A percentile compares a stretch with the other conserved stretches of the same genome.
Evolutionary conservation across 2,888 invertebrate genomes (phyloP).

Genomic region (Cabera pusaria): DNA sequence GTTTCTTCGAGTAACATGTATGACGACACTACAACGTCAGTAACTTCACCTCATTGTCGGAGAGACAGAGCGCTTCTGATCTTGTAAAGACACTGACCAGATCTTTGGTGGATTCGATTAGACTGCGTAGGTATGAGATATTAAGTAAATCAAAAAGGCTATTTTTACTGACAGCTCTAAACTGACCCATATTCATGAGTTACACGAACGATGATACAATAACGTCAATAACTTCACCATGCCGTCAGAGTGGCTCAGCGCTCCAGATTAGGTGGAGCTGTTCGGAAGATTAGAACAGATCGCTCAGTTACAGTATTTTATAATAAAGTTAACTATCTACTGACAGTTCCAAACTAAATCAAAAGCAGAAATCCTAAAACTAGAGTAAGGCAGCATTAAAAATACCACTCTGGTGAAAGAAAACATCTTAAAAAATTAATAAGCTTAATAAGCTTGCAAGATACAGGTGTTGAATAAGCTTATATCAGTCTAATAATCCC

Average conservation of each 20-base stretch:
- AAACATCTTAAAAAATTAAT: no score
- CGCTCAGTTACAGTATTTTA: no score
- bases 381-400: no score
- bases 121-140: slow-evolving; percentile 92
- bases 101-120: slow-evolving; percentile 98
- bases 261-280: slow-evolving; percentile 97
- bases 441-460: no score
- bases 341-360: slow-evolving; percentile 88
- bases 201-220: slow-evolving; percentile 98
- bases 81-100: slow-evolving; percentile 97
- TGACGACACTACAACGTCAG: slow-evolving; percentile 99
- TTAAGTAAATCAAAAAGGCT: no score
- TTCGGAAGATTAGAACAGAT: slow-evolving; percentile 98
- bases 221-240: slow-evolving; percentile 99
- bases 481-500: no score
- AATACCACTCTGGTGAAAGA: no score
- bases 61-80: slow-evolving; percentile 95
- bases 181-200: slow-evolving; percentile 95
- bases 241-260: slow-evolving; percentile 95
- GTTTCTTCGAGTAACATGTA: slow-evolving; percentile 98
- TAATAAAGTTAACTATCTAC: no score
- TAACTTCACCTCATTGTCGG: slow-evolving; percentile 98
- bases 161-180: slow-evolving; percentile 88
- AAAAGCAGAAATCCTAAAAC: no score
- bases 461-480: no score